phyloP scores from a whole-genome alignment of 23 tunicate species.

The Trididemnum miniatum region DNA sequence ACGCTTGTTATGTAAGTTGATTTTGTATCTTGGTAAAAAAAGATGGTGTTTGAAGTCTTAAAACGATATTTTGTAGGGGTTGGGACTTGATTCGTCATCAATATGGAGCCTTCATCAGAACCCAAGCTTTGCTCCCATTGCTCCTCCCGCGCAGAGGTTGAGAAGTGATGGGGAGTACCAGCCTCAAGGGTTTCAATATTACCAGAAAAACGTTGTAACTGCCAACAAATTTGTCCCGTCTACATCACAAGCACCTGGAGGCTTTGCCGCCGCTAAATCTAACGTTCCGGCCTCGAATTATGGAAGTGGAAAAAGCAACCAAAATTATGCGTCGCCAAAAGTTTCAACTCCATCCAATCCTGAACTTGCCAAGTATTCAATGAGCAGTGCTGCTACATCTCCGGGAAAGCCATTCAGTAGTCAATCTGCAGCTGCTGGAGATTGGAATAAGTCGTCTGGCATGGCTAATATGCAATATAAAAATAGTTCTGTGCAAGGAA shows the following conservation, averaged over 20 bases:
- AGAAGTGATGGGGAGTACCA: slow-evolving; percentile 25
- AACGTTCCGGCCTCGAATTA: slow-evolving; percentile 40
- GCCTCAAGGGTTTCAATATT: slow-evolving; percentile 19
- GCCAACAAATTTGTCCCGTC: slow-evolving; percentile 47
- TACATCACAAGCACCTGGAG: slow-evolving; percentile 34
- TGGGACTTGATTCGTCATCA: slow-evolving; percentile 31
- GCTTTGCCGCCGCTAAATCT: slow-evolving; percentile 17
- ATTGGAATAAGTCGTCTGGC: slow-evolving; percentile 41
- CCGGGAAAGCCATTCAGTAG: slow-evolving; percentile 24
- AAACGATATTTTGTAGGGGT: slow-evolving; percentile 13
- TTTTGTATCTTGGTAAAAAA: no score
- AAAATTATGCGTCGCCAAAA: slow-evolving; percentile 65
- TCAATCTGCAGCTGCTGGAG: slow-evolving; percentile 15
- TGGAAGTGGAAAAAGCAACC: slow-evolving; percentile 25
- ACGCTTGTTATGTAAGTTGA: no score
- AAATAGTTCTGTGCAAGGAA: slow-evolving; percentile 63
- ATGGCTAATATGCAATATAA: slow-evolving; percentile 36
- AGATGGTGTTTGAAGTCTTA: no score
- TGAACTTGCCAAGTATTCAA: slow-evolving; percentile 28
- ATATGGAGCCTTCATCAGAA: slow-evolving; percentile 18
- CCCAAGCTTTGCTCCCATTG: slow-evolving; percentile 49
- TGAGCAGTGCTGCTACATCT: not conserved
- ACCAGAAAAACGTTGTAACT: slow-evolving; percentile 10
- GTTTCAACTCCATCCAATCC: slow-evolving; percentile 40
- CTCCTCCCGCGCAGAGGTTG: slow-evolving; percentile 53